These are phyloP conservation scores for Menidia menidia DNA, from an alignment of 2,797 vertebrate genomes.

Conservation along the genomic window DNA sequence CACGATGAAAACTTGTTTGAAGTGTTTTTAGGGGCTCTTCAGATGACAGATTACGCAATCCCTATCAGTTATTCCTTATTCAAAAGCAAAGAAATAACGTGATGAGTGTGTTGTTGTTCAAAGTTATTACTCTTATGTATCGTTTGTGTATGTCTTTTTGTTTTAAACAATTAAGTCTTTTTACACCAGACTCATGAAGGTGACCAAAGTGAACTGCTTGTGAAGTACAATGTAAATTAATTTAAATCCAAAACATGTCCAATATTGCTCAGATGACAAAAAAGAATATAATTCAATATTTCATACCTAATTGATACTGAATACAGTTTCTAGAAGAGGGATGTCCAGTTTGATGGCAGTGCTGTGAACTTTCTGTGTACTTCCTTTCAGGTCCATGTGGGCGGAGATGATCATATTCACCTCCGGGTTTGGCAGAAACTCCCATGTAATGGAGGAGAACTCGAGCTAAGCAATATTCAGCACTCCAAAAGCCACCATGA, in stretches of 20 bases:
- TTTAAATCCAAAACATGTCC: neutral
- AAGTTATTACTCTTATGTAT: too few relatives aligned
- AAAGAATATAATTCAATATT: neutral
- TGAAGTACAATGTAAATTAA: neutral
- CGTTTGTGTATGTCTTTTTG: too few relatives aligned
- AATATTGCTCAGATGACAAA: neutral
- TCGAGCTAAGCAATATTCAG: conserved; percentile 74
- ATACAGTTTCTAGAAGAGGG: neutral
- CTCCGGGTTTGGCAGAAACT: conserved; percentile 80
- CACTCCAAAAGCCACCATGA: conserved; percentile 77
- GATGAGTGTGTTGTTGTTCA: too few relatives aligned
- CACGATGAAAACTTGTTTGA: too few relatives aligned
- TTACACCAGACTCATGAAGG: too few relatives aligned
- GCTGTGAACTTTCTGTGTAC: neutral
- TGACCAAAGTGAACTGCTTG: neutral
- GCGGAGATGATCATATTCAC: conserved; percentile 76
- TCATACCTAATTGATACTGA: neutral
- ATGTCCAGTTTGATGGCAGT: neutral
- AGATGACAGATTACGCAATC: too few relatives aligned
- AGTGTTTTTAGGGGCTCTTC: too few relatives aligned
- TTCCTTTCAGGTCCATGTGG: conserved; percentile 81
- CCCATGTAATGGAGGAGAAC: conserved; percentile 37
- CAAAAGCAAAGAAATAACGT: too few relatives aligned
- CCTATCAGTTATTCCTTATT: too few relatives aligned
- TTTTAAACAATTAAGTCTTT: too few relatives aligned